Evolutionary conservation across 2,888 invertebrate species (phyloP).

Genomic region (Leptothorax acervorum): DNA sequence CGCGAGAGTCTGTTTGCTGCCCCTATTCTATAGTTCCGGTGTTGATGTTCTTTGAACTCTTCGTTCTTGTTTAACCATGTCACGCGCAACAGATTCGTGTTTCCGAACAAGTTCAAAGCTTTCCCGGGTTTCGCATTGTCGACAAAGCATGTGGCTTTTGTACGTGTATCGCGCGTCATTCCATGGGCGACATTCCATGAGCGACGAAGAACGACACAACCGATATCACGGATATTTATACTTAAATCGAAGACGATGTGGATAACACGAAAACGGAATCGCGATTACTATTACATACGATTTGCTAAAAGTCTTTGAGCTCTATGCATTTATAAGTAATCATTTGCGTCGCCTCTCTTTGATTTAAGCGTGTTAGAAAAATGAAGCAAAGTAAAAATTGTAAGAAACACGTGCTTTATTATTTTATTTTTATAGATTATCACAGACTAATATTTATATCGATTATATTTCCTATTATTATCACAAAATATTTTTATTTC

Average conservation of each 20-base stretch:
- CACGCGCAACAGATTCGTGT: slow-evolving; percentile 33
- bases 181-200: slow-evolving; percentile 15
- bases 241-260: slow-evolving; percentile 6
- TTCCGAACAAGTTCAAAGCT: slow-evolving; percentile 46
- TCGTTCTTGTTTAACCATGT: slow-evolving; percentile 44
- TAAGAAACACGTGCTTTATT: neutral
- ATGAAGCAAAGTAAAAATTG: neutral
- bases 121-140: slow-evolving; percentile 39
- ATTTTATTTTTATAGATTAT: neutral
- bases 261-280: neutral
- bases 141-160: slow-evolving; percentile 40
- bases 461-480: neutral
- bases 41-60: slow-evolving; percentile 29
- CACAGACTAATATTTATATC: neutral
- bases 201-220: slow-evolving; percentile 8
- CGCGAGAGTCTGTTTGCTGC: neutral
- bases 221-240: slow-evolving; percentile 33
- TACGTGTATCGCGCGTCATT: slow-evolving; percentile 5
- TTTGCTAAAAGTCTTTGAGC: neutral
- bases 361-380: neutral
- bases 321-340: neutral
- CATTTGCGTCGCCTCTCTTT: neutral
- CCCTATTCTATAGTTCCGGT: slow-evolving; percentile 41
- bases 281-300: neutral
- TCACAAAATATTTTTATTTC: neutral